These are phyloP conservation scores for Enteromius radiatus DNA, from an alignment of 2,797 vertebrate genomes.

Conservation along the genomic window DNA sequence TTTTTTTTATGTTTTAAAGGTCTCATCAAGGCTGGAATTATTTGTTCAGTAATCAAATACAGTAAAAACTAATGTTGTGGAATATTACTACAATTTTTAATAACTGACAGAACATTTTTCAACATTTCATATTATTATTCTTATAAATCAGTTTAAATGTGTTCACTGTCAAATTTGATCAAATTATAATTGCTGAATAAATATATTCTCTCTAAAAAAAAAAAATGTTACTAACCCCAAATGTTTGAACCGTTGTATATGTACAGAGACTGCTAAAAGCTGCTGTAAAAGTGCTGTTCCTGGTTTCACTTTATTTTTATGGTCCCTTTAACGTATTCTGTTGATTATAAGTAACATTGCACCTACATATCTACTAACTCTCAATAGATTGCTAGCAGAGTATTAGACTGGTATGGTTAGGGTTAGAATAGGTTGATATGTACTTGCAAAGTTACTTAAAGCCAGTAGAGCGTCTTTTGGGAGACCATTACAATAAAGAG, in stretches of 20 bases:
- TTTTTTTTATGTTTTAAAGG: not conserved
- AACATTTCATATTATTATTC: not conserved
- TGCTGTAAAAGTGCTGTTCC: not conserved
- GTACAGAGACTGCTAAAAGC: not conserved
- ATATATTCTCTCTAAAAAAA: not conserved
- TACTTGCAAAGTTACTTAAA: too few relatives aligned
- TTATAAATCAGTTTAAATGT: not conserved
- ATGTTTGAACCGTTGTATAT: not conserved
- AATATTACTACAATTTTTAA: not conserved
- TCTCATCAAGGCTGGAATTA: not conserved
- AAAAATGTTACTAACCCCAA: not conserved
- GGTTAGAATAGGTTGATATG: too few relatives aligned
- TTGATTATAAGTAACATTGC: too few relatives aligned
- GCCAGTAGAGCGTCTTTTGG: too few relatives aligned
- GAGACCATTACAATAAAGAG: too few relatives aligned
- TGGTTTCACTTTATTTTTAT: too few relatives aligned
- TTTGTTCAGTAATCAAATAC: not conserved
- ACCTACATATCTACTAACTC: too few relatives aligned
- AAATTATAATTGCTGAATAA: not conserved
- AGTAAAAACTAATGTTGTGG: not conserved
- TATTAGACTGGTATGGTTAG: too few relatives aligned
- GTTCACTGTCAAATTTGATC: not conserved
- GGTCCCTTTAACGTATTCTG: too few relatives aligned
- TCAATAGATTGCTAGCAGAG: too few relatives aligned
- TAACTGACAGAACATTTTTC: not conserved